Evolutionary conservation across 2,888 invertebrate species (phyloP), one percentile per base, ranked within the genome.

Genomic region (Trimorus sp.): DNA sequence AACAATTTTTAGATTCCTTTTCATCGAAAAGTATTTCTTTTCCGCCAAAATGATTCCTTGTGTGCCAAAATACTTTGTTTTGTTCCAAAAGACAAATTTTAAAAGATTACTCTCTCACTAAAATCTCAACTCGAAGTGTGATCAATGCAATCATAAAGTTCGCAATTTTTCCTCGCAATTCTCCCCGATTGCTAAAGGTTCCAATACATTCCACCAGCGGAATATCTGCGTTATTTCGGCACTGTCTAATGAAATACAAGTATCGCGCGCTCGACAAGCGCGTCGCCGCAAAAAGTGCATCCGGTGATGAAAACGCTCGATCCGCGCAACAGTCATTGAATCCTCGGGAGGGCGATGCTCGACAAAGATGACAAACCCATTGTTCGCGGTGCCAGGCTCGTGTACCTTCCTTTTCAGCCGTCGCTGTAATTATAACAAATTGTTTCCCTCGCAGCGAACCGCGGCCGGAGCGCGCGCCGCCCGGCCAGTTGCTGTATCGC

Each of bases 381-480:
- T 84, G 79, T 70, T 80, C 60, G 48, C 45, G 65, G 68, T 60
- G 54, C 51, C 62, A 69, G 54, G 74, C 62, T 54, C 81, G 62
- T 69, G 82, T 82, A 79, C 79, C 79, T 86, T 87, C 85, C 87
- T 89, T 87, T 84, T 81, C 83, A 70, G 79, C 86, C 85, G 87
- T 86, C 88, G 59, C 42, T 70, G 70, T 88, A 87, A 89, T 89
- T 89, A 87, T 88, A 87, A 89, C 85, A 85, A 86, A 89, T 89
- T 84, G 86, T 86, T 84, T 75, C 80, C 65, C 79, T 68, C 82
- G 16, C 68, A 71, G 69, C 62, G 71, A 80, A 71, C 82, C 62
- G 59, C 65, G 69, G 78, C 36, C 60, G 70, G 79, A 80, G 63
- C 65, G 45, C 66, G 84, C 80, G 79, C 80, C 75, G 11, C 1